Percentiles rank a stretch among this genome's conserved stretches.
Conservation (phyloP, 2,888 invertebrate species). For the Drosophila phalerata region DNA sequence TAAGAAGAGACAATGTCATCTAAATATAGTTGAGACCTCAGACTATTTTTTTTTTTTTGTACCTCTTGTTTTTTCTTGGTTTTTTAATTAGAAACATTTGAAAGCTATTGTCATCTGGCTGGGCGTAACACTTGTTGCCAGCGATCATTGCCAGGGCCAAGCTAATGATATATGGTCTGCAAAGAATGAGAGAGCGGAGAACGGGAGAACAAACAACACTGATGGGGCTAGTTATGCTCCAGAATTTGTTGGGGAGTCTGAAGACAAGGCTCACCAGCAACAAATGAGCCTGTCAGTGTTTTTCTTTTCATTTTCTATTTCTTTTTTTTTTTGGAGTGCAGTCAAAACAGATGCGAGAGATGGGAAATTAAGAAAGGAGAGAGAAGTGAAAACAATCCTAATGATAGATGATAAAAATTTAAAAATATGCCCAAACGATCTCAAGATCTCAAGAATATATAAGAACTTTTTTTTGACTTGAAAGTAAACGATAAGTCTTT, state of each 20-base stretch:
- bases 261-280: constrained; percentile 66
- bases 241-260: constrained; percentile 20
- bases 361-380: not conserved
- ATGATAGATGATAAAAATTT: not conserved
- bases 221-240: constrained; percentile 25
- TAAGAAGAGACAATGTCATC: constrained; percentile 46
- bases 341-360: constrained; percentile 23
- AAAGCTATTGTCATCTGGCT: constrained; percentile 73
- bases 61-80: constrained; percentile 23
- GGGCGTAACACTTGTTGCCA: constrained; percentile 71
- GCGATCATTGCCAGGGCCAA: constrained; percentile 70
- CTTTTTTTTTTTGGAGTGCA: constrained; percentile 8
- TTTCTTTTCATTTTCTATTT: too few species aligned
- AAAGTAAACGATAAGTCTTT: too few species aligned
- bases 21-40: constrained; percentile 47
- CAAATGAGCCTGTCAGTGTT: constrained; percentile 73
- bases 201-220: constrained; percentile 8
- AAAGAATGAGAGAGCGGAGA: constrained; percentile 28
- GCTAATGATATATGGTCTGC: constrained; percentile 55
- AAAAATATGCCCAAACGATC: not conserved
- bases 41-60: constrained; percentile 3
- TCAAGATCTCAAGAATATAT: too few species aligned
- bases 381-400: not conserved
- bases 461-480: too few species aligned
- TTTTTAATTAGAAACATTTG: constrained; percentile 80